Conservation (phyloP, 1,140 invertebrate species). For the Limonius californicus region DNA sequence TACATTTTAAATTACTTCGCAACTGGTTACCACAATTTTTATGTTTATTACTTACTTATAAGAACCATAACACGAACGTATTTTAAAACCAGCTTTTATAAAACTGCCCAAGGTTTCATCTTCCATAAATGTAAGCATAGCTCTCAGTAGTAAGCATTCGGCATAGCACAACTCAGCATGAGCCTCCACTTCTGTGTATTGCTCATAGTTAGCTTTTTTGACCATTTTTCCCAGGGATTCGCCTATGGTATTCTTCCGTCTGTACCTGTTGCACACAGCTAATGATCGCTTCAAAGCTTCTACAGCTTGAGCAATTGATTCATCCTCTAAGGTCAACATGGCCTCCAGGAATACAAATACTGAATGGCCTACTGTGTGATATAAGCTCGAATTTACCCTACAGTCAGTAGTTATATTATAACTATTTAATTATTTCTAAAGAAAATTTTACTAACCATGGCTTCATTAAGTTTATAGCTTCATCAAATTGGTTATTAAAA, state of each 20-base stretch:
- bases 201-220: conserved; percentile 71
- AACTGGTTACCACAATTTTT: no score
- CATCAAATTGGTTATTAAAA: conserved; percentile 84
- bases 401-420: background rate
- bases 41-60: conserved; percentile 73
- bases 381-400: conserved; percentile 80
- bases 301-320: conserved; percentile 69
- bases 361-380: conserved; percentile 86
- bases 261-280: conserved; percentile 69
- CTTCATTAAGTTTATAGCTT: conserved; percentile 69
- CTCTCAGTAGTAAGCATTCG: conserved; percentile 81
- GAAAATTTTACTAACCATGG: conserved; percentile 69
- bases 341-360: conserved; percentile 91
- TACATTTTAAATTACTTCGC: no score
- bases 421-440: conserved; percentile 11
- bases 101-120: conserved; percentile 93
- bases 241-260: conserved; percentile 68
- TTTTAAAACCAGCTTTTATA: conserved; percentile 89
- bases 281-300: conserved; percentile 70
- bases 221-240: conserved; percentile 80
- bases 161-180: conserved; percentile 95
- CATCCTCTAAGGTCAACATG: conserved; percentile 86
- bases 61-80: conserved; percentile 84
- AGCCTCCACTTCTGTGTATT: conserved; percentile 76
- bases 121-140: conserved; percentile 88